These are phyloP conservation scores for Drosophila lacicola DNA, from an alignment of 2,888 invertebrate genomes.

Conservation along the genomic window DNA sequence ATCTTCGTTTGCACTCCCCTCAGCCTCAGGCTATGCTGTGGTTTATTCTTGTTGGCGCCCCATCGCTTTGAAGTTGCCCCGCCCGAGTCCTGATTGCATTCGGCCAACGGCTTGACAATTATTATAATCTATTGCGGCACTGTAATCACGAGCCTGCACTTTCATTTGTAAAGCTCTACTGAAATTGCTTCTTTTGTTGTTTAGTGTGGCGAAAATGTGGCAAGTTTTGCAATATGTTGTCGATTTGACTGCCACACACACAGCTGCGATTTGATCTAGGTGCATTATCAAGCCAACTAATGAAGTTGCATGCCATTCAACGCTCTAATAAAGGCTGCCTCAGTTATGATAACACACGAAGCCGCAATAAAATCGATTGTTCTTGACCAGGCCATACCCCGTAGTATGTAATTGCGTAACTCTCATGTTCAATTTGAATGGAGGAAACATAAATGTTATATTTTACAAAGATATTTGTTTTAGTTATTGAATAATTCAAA, in stretches of 20 bases:
- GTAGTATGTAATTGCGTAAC: too few species aligned
- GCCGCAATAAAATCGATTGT: too few species aligned
- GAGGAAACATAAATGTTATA: too few species aligned
- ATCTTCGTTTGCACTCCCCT: conserved; percentile 21
- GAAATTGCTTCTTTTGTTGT: conserved; percentile 14
- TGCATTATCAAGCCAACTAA: neutral
- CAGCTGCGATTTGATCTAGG: neutral
- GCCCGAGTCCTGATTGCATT: conserved; percentile 38
- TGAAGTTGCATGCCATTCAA: neutral
- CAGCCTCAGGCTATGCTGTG: conserved; percentile 54
- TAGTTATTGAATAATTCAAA: too few species aligned
- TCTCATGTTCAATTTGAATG: too few species aligned
- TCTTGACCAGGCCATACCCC: too few species aligned
- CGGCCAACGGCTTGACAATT: conserved; percentile 47
- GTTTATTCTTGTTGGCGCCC: conserved; percentile 25
- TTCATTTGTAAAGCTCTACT: too few species aligned
- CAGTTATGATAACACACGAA: neutral
- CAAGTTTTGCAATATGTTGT: neutral
- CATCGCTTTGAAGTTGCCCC: conserved; percentile 54
- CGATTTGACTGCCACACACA: neutral
- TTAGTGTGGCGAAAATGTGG: neutral
- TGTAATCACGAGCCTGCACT: conserved; percentile 17
- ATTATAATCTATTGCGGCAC: conserved; percentile 18
- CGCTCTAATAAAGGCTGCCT: neutral
- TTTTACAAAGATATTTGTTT: too few species aligned